Conservation (phyloP, 1,140 invertebrate species). For the Heterodera carotae region DNA sequence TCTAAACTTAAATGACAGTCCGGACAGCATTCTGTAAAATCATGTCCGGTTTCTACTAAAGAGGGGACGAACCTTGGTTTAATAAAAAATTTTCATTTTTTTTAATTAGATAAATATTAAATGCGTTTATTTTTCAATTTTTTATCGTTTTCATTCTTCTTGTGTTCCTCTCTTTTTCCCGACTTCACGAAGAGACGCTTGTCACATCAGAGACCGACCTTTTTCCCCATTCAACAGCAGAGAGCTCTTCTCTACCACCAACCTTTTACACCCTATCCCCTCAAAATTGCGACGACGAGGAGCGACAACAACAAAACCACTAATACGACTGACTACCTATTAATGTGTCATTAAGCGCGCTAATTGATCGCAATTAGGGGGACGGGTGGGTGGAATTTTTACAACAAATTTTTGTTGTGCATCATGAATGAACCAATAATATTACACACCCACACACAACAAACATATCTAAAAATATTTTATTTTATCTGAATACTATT, state of each 20-base stretch:
- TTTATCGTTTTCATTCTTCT: background rate
- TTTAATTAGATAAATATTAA: too few species aligned
- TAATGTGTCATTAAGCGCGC: constrained; percentile 2
- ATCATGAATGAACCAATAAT: background rate
- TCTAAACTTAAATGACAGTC: too few species aligned
- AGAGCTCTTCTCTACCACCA: background rate
- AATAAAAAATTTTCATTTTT: background rate
- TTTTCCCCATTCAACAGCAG: background rate
- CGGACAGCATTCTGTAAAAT: too few species aligned
- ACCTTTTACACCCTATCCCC: background rate
- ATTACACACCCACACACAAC: too few species aligned
- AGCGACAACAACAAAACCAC: background rate
- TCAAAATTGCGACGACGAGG: background rate
- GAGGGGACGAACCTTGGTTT: too few species aligned
- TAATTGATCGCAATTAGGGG: background rate
- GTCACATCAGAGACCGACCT: too few species aligned
- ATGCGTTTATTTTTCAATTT: background rate
- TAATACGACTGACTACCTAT: too few species aligned
- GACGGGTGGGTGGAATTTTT: background rate
- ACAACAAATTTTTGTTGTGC: background rate
- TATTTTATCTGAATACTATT: too few species aligned
- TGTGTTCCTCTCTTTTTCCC: too few species aligned
- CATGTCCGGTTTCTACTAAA: too few species aligned
- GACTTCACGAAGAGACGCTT: too few species aligned
- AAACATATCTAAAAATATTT: too few species aligned